Percentiles rank a stretch among this genome's conserved stretches.
Conservation (phyloP, 2,113 vertebrate species). For the Apus apus region DNA sequence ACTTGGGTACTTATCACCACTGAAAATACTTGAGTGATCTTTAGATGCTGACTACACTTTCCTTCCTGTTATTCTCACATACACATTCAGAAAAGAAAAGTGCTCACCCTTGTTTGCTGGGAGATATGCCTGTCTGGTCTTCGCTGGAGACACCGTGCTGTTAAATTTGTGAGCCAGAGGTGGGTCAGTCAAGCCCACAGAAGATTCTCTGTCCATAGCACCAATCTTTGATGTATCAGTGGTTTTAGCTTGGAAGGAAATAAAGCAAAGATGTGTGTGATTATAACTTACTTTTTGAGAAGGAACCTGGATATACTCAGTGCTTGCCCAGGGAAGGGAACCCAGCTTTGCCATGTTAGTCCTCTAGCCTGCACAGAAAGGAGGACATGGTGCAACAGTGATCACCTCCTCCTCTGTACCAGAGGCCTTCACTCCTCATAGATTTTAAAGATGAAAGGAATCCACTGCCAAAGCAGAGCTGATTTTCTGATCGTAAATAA, state of each 20-base stretch:
- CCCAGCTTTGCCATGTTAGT: background rate
- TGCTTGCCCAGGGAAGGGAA: background rate
- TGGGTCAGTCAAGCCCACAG: background rate
- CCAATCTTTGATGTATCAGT: background rate
- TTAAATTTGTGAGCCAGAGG: background rate
- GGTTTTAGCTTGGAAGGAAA: constrained; percentile 47
- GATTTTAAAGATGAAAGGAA: background rate
- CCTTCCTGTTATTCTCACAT: background rate
- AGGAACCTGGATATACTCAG: background rate
- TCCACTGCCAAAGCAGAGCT: background rate
- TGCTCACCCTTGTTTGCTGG: constrained; percentile 23
- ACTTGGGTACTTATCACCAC: background rate
- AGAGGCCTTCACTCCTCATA: background rate
- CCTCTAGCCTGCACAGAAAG: background rate
- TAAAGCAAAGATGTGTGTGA: background rate
- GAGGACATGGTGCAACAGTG: background rate
- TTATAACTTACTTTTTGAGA: background rate
- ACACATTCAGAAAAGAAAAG: background rate
- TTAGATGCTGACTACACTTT: background rate
- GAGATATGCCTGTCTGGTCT: background rate
- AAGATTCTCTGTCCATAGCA: background rate
- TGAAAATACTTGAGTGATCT: background rate
- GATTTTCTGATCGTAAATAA: background rate
- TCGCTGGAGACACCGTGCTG: background rate
- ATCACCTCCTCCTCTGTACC: background rate